A percentile compares a stretch with the other conserved stretches of the same genome.
phyloP scores from a whole-genome alignment of 1,140 invertebrate genomes.

The Riptortus pedestris region DNA sequence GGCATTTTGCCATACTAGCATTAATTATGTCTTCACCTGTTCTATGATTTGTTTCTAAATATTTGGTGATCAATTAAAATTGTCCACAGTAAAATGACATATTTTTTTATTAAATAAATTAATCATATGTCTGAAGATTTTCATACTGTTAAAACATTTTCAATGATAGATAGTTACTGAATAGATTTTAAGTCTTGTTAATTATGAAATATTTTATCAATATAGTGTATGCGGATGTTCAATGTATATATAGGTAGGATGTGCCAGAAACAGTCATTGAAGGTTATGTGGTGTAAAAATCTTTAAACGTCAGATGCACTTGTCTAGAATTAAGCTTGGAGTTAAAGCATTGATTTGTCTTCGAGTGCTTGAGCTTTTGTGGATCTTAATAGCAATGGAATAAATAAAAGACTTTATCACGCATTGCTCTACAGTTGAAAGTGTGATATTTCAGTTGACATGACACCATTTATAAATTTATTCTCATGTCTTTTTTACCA shows the following conservation, averaged over 20 bases:
- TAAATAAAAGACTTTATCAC: background rate
- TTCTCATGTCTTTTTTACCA: background rate
- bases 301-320: constrained; percentile 9
- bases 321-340: constrained; percentile 23
- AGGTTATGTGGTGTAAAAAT: constrained; percentile 13
- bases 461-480: background rate
- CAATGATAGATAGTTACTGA: constrained; percentile 5
- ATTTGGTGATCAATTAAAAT: constrained; percentile 7
- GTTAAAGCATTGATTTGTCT: constrained; percentile 12
- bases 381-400: constrained; percentile 19
- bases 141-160: constrained; percentile 13
- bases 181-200: constrained; percentile 17
- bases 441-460: constrained; percentile 24
- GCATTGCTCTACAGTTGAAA: constrained; percentile 3
- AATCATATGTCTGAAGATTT: constrained; percentile 4
- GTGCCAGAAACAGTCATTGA: background rate
- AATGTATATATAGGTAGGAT: constrained; percentile 22
- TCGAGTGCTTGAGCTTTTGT: constrained; percentile 25
- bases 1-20: too few relatives aligned
- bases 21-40: too few relatives aligned
- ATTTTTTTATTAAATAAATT: constrained; percentile 6
- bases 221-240: constrained; percentile 12
- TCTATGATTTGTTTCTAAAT: background rate
- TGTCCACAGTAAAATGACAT: background rate
- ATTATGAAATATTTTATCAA: background rate